Conservation (phyloP, 2,888 invertebrate species). For the Philonicus albiceps region DNA sequence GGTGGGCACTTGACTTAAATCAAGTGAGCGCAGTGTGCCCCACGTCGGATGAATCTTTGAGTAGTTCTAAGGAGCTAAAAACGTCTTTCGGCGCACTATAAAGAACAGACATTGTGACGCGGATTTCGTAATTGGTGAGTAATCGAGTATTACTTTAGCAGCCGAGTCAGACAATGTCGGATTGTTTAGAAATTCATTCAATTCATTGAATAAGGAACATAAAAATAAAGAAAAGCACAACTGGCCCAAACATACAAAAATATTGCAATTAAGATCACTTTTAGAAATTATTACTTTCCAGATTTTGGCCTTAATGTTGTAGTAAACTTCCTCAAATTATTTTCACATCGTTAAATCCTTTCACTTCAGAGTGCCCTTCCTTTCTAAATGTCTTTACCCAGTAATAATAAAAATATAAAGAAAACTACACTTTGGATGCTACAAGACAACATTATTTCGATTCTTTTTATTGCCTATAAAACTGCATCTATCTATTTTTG, state of each 20-base stretch:
- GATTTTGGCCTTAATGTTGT: neutral
- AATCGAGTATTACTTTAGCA: neutral
- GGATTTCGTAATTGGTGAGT: neutral
- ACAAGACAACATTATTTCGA: neutral
- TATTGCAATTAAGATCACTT: neutral
- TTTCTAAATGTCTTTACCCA: neutral
- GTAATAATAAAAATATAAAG: neutral
- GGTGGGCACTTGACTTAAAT: constrained; percentile 7
- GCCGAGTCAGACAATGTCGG: neutral
- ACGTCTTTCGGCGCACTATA: neutral
- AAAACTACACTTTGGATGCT: neutral
- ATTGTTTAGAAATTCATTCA: neutral
- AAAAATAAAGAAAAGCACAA: too few species aligned
- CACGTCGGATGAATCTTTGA: neutral
- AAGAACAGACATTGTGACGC: neutral
- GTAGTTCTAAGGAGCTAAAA: neutral
- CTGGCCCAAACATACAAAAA: too few species aligned
- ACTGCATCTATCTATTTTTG: neutral
- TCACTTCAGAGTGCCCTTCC: neutral
- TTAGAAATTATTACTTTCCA: neutral
- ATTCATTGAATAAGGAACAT: neutral
- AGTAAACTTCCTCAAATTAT: neutral
- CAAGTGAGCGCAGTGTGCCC: neutral
- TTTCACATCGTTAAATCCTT: neutral
- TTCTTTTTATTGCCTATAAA: neutral